phyloP scores from a whole-genome alignment of 2,888 invertebrate species.

The Autographa gamma region DNA sequence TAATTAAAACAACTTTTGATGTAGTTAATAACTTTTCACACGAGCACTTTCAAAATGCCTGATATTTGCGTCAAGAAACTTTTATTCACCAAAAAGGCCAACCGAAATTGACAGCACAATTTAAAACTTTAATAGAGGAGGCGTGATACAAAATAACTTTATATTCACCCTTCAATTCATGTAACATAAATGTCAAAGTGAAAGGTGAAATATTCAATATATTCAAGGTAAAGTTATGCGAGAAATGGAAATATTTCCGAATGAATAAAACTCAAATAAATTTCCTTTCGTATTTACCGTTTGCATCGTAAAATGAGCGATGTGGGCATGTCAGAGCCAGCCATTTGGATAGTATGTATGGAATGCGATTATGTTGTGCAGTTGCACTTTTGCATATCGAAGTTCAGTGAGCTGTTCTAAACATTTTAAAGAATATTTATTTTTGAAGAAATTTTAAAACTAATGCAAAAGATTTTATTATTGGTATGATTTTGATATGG shows the following conservation, averaged over 20 bases:
- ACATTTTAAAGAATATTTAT: too few relatives aligned
- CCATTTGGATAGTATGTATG: neutral
- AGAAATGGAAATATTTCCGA: conserved; percentile 7
- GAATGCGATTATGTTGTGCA: neutral
- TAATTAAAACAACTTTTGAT: too few relatives aligned
- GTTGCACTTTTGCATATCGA: neutral
- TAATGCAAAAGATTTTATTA: too few relatives aligned
- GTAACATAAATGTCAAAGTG: neutral
- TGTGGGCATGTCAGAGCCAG: neutral
- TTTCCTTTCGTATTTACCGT: neutral
- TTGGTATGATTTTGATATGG: too few relatives aligned
- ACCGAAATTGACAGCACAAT: neutral
- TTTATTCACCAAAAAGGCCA: neutral
- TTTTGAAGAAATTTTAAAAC: too few relatives aligned
- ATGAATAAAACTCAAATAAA: conserved; percentile 10
- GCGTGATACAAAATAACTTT: neutral
- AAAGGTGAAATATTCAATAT: too few relatives aligned
- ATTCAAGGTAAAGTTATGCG: neutral
- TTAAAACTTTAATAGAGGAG: neutral
- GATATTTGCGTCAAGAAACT: neutral
- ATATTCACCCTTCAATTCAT: too few relatives aligned
- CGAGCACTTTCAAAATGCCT: neutral
- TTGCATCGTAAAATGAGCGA: neutral
- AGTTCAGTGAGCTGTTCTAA: neutral
- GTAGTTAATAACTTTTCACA: neutral